Evolutionary conservation across 2,797 vertebrate genomes (phyloP).

Genomic region (Anabacerthia variegaticeps): DNA sequence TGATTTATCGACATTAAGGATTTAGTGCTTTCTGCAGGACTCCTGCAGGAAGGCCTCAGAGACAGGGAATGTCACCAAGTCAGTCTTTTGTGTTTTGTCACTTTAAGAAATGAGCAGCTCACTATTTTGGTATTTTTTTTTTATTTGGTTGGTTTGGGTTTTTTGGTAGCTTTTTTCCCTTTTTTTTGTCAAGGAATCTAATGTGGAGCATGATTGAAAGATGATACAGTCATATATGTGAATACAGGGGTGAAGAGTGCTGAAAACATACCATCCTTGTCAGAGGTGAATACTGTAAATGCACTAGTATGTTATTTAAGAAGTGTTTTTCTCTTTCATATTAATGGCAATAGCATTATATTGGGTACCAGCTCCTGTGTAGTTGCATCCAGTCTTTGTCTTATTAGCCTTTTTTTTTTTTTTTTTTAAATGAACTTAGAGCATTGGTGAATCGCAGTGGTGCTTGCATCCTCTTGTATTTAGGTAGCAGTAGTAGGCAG

Average conservation of each 20-base stretch:
- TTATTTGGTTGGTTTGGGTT: neutral
- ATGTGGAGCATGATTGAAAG: fast-evolving
- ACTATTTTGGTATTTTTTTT: neutral
- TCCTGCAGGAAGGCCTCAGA: neutral
- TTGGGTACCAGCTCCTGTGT: neutral
- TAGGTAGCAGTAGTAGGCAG: neutral
- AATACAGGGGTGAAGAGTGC: neutral
- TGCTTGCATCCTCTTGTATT: neutral
- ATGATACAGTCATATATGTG: fast-evolving
- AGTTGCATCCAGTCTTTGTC: neutral
- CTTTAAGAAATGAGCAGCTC: neutral
- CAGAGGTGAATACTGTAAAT: neutral
- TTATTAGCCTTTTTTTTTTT: neutral
- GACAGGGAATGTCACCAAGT: neutral
- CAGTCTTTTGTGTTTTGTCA: neutral
- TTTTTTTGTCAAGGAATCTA: neutral
- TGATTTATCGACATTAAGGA: neutral
- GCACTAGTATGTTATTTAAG: neutral
- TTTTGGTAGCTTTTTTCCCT: fast-evolving
- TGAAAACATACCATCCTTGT: neutral
- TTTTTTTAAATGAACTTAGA: neutral
- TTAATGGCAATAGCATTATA: neutral
- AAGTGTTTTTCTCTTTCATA: neutral
- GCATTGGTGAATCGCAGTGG: neutral
- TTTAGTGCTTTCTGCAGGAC: neutral